Percentiles rank a stretch among this genome's conserved stretches.
These are phyloP conservation scores for Apeltes quadracus DNA, from an alignment of 2,113 vertebrate genomes.

Conservation along the genomic window DNA sequence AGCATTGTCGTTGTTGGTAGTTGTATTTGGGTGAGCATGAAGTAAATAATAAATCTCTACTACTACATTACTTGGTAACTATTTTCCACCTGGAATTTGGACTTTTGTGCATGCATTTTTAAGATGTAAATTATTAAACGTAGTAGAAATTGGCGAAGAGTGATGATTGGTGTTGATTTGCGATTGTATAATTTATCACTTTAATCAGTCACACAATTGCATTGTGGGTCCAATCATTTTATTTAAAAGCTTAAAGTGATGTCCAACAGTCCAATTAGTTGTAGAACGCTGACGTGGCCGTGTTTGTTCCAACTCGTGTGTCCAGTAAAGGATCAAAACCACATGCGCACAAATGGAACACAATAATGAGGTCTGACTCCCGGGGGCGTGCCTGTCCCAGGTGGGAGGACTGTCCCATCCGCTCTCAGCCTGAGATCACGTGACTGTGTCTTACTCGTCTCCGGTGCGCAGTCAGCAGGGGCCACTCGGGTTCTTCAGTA, in stretches of 20 bases:
- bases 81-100: not conserved
- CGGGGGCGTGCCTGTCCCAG: slow-evolving; percentile 5
- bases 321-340: slow-evolving; percentile 23
- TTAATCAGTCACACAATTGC: not conserved
- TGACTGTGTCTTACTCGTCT: slow-evolving; percentile 7
- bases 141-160: not conserved
- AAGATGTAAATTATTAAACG: not conserved
- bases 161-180: not conserved
- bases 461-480: slow-evolving; percentile 52
- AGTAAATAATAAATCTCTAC: not conserved
- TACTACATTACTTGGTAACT: not conserved
- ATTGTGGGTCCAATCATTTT: not conserved
- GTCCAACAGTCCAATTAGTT: not conserved
- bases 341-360: slow-evolving; percentile 8
- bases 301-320: not conserved
- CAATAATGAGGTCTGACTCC: slow-evolving; percentile 63
- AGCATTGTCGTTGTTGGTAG: not conserved
- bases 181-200: not conserved
- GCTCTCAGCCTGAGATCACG: not conserved
- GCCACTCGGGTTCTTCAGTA: slow-evolving; percentile 23
- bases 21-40: not conserved
- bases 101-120: not conserved
- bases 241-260: not conserved
- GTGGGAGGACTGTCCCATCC: not conserved
- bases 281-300: not conserved